phyloP scores from a whole-genome alignment of 2,113 vertebrate species.

The Catharus minimus region DNA sequence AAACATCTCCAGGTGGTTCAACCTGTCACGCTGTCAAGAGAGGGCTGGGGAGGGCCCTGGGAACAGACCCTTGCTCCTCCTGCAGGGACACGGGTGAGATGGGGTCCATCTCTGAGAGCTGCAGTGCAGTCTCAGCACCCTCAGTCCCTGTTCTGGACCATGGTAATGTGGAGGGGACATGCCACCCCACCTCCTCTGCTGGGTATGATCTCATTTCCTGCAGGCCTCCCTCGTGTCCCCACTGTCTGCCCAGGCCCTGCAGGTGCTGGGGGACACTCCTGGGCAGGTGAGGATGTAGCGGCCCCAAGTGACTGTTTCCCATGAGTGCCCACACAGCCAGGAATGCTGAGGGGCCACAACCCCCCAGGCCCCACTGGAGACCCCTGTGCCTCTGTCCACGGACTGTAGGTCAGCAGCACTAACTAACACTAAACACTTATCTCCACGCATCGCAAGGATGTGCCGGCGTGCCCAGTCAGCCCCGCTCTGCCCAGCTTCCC shows the following conservation, averaged over 20 bases:
- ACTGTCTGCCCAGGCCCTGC: not conserved
- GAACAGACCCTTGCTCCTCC: not conserved
- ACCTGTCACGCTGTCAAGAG: not conserved
- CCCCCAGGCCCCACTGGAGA: not conserved
- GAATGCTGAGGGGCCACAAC: rapidly evolving
- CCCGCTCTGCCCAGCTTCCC: constrained; percentile 45
- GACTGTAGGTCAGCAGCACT: not conserved
- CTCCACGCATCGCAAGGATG: not conserved
- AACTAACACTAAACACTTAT: constrained; percentile 14
- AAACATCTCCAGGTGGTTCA: not conserved
- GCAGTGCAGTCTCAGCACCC: not conserved
- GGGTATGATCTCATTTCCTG: not conserved
- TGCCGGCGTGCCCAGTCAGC: constrained; percentile 30
- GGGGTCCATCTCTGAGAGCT: not conserved
- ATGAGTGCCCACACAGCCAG: not conserved
- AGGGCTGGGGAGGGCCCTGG: not conserved
- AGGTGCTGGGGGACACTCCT: not conserved
- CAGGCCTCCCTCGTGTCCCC: rapidly evolving
- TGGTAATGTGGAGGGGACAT: not conserved
- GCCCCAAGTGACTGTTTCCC: no score
- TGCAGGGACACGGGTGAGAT: rapidly evolving
- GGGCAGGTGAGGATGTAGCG: rapidly evolving
- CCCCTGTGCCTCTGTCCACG: rapidly evolving
- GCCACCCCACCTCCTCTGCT: not conserved
- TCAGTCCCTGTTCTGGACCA: not conserved